Evolutionary conservation across 2,888 invertebrate genomes (phyloP), one percentile per base, ranked within the genome.

Genomic region (Ophion ellenae): DNA sequence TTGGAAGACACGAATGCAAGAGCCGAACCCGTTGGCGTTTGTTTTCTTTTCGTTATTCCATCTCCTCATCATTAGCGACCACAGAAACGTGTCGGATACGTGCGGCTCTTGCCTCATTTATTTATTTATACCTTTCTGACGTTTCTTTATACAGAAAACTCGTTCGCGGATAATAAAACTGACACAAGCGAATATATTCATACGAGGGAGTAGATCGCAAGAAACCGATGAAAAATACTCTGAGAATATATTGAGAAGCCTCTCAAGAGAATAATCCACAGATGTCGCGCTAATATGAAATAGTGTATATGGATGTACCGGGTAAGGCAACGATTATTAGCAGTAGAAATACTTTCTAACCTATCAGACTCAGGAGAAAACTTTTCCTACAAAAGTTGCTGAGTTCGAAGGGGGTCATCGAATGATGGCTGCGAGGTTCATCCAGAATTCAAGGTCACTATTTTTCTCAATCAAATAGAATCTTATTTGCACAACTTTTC

Each of bases 221-320:
- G 64, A 70, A 75, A 80, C 59, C 57, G 32, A 78, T 69, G 73
- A 78, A 74, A 74, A 70, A 78, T 40, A 78, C 61, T 61, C 28
- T 32, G 14, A 61, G 67, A 64, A 73, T 75, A 73, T 75, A 47
- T 74, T 24, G 71, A 28, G 69, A 81, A 85, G 40, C 53, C 66
- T 57, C 20, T 75, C 64, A 36, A 67, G 36, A 85, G 53, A 53
- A 75, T 47, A 70, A n/a, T 28, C 28, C 47, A 63, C 71, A 57
- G 64, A 63, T 71, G 79, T 63, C 53, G 14, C 36, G n/a, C 47
- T 45, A 36, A 66, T 67, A 40, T 67, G 40, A 32, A 77, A 24
- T 5, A 20, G 74, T 61, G 45, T 17, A 32, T 63, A 53, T 14
- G 47, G 14, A 47, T 14, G 47, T 47, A 4, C 4, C 32, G 32